A percentile compares a stretch with the other conserved stretches of the same genome.
phyloP scores from a whole-genome alignment of 2,888 invertebrate genomes.

The Eupithecia subfuscata region DNA sequence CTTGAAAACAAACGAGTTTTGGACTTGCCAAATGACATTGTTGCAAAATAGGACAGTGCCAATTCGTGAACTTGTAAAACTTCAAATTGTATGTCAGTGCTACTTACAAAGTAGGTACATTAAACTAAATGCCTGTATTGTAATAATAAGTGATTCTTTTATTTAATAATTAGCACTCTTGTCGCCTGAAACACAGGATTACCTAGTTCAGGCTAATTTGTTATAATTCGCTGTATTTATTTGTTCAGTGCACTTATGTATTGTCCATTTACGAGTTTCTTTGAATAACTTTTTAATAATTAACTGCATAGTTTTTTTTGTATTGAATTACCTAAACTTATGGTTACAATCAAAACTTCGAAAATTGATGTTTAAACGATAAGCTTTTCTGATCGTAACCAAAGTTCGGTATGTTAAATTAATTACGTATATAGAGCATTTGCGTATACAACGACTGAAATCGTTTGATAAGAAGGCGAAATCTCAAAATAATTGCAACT shows the following conservation, averaged over 20 bases:
- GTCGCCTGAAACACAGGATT: no score
- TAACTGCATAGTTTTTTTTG: no score
- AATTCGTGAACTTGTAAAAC: background rate
- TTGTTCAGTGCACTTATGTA: no score
- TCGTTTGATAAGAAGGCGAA: background rate
- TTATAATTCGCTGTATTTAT: no score
- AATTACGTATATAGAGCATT: background rate
- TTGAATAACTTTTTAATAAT: no score
- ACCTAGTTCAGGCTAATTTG: no score
- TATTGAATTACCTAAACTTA: no score
- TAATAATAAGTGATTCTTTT: no score
- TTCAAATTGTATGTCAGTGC: background rate
- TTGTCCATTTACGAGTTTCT: no score
- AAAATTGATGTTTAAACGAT: background rate
- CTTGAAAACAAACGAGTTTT: constrained; percentile 12
- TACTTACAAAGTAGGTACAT: background rate
- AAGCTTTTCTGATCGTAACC: background rate
- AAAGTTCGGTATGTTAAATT: no score
- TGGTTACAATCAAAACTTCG: background rate
- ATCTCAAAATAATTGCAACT: background rate
- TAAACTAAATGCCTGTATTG: no score
- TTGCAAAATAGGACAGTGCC: constrained; percentile 5
- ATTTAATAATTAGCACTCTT: no score
- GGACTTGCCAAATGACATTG: constrained; percentile 13
- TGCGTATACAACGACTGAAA: background rate